These are phyloP conservation scores for Eudemis profundana DNA, from an alignment of 2,888 invertebrate species.

Conservation along the genomic window DNA sequence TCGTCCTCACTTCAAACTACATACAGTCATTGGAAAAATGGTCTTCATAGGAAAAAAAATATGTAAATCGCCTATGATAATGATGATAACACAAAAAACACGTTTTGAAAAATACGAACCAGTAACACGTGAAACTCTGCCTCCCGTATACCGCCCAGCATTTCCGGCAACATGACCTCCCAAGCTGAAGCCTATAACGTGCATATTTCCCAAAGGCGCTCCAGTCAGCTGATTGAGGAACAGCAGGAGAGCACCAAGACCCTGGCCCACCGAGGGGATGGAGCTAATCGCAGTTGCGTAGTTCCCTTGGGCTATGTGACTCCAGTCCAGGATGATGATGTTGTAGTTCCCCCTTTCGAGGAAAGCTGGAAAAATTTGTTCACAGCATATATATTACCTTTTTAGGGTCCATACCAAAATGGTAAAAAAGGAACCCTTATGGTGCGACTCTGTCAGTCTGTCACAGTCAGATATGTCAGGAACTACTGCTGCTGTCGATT, in stretches of 20 bases:
- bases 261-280: conserved; percentile 31
- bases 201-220: conserved; percentile 24
- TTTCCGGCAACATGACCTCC: conserved; percentile 40
- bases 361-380: conserved; percentile 29
- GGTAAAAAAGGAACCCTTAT: too few species aligned
- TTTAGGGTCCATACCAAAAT: too few species aligned
- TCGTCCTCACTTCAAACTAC: too few species aligned
- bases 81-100: too few species aligned
- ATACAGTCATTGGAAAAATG: too few species aligned
- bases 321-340: conserved; percentile 40
- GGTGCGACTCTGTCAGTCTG: too few species aligned
- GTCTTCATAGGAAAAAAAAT: background rate
- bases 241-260: conserved; percentile 16
- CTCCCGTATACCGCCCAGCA: conserved; percentile 19
- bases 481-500: too few species aligned
- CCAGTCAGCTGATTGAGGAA: conserved; percentile 21
- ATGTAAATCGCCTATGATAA: too few species aligned
- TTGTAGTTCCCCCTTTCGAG: conserved; percentile 22
- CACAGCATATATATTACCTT: too few species aligned
- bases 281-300: conserved; percentile 24
- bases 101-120: conserved; percentile 20
- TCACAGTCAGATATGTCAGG: too few species aligned
- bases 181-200: conserved; percentile 37
- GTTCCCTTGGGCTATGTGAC: conserved; percentile 11
- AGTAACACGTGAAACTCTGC: conserved; percentile 30